phyloP scores from a whole-genome alignment of 1,140 invertebrate species.

The Neodiprion virginianus region DNA sequence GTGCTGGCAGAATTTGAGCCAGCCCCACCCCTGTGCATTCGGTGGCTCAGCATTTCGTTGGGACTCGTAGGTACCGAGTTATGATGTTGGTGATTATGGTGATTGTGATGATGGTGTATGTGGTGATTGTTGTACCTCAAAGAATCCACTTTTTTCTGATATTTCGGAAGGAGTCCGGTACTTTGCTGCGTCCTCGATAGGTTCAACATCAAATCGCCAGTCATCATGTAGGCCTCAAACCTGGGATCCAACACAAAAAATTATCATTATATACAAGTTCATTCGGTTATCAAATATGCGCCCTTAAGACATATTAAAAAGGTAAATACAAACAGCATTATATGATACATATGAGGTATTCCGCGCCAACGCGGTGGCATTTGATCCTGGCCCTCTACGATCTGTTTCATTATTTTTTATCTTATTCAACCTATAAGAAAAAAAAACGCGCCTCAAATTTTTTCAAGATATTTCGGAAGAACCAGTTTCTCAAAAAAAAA shows the following conservation, averaged over 20 bases:
- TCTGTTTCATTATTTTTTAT: too few species aligned
- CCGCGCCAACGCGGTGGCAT: too few species aligned
- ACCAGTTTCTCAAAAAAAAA: too few species aligned
- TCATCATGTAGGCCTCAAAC: constrained; percentile 97
- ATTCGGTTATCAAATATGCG: too few species aligned
- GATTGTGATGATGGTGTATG: constrained; percentile 48
- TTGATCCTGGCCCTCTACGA: too few species aligned
- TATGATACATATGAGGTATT: too few species aligned
- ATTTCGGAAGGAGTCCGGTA: constrained; percentile 66
- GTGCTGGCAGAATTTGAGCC: constrained; percentile 66
- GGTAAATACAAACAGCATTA: too few species aligned
- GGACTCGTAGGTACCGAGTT: constrained; percentile 86
- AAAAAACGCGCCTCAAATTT: too few species aligned
- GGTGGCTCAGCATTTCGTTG: constrained; percentile 66
- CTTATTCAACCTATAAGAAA: too few species aligned
- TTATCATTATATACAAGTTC: too few species aligned
- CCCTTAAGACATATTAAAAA: too few species aligned
- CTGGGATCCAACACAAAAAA: constrained; percentile 39
- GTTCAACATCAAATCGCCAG: constrained; percentile 93
- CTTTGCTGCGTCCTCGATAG: constrained; percentile 79
- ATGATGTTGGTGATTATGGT: constrained; percentile 63
- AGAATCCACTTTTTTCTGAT: constrained; percentile 71
- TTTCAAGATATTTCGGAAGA: too few species aligned
- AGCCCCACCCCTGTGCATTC: constrained; percentile 49
- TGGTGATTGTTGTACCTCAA: constrained; percentile 63